A percentile compares a stretch with the other conserved stretches of the same genome.
Evolutionary conservation across 2,888 invertebrate genomes (phyloP).

Genomic region (Microchrysa polita): DNA sequence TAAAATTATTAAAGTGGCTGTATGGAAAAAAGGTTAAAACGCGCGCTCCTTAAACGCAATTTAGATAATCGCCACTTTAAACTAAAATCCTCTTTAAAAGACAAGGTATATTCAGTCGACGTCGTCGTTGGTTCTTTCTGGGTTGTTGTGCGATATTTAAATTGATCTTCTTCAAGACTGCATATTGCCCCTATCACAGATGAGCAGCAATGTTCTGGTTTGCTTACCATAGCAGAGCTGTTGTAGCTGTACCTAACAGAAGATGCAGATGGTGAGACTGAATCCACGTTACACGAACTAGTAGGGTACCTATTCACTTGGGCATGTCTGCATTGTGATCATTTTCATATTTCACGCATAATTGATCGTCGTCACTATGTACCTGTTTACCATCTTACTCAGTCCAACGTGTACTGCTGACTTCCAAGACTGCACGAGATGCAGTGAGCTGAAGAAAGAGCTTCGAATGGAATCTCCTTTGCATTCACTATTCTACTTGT

Average conservation of each 20-base stretch:
- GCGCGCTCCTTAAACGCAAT: constrained; percentile 41
- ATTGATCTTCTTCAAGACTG: constrained; percentile 45
- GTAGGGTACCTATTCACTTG: constrained; percentile 35
- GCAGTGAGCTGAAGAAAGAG: not conserved
- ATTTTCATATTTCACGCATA: constrained; percentile 52
- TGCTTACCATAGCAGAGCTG: not conserved
- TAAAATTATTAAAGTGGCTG: constrained; percentile 45
- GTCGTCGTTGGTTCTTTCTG: constrained; percentile 2
- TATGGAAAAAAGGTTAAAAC: constrained; percentile 17
- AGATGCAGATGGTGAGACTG: not conserved
- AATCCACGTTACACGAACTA: constrained; percentile 33
- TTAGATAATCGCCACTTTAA: constrained; percentile 46
- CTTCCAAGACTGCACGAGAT: not conserved
- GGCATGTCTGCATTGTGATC: constrained; percentile 42
- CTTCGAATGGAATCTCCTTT: constrained; percentile 17
- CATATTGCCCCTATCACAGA: constrained; percentile 17
- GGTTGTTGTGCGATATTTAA: constrained; percentile 42
- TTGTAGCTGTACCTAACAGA: too few relatives aligned
- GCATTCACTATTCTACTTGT: not conserved
- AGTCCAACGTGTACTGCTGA: constrained; percentile 18
- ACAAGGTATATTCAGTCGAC: not conserved
- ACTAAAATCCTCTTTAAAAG: constrained; percentile 15
- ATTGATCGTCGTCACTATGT: constrained; percentile 46
- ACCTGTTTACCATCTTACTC: not conserved
- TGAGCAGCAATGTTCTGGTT: not conserved